Evolutionary conservation across 2,797 vertebrate species (phyloP).

Genomic region (Lithobates sylvaticus): DNA sequence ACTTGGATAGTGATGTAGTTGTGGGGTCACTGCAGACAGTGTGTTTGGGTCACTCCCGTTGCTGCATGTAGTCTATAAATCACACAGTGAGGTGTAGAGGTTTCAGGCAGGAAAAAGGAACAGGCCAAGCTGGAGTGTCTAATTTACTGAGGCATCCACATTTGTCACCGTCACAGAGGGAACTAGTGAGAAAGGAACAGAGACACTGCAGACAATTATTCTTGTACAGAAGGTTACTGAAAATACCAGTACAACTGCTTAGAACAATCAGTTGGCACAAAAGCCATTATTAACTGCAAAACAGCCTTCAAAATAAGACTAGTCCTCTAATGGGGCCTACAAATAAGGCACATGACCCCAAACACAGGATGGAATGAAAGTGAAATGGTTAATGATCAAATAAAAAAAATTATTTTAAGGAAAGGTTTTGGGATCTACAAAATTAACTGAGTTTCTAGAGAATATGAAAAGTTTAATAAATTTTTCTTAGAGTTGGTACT

Average conservation of each 20-base stretch:
- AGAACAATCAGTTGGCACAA: conserved; percentile 52
- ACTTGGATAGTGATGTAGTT: conserved; percentile 26
- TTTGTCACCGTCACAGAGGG: conserved; percentile 61
- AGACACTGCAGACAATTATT: conserved; percentile 59
- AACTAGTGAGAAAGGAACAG: conserved; percentile 58
- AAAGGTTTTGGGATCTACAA: conserved; percentile 2
- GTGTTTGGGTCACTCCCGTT: conserved; percentile 49
- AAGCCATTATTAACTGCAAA: conserved; percentile 56
- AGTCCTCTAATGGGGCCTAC: conserved; percentile 11
- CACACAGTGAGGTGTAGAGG: conserved; percentile 60
- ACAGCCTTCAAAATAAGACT: conserved; percentile 20
- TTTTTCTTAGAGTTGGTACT: conserved; percentile 27
- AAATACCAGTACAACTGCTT: conserved; percentile 56
- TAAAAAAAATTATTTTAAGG: neutral
- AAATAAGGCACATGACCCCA: neutral
- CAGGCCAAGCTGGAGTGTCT: conserved; percentile 55
- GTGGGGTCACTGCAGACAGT: neutral
- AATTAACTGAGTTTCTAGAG: conserved; percentile 33
- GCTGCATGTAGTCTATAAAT: conserved; percentile 60
- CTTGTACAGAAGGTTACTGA: conserved; percentile 61
- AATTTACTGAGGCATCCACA: conserved; percentile 63
- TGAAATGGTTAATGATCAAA: conserved; percentile 31
- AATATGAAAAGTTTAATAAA: conserved; percentile 12
- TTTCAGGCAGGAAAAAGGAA: conserved; percentile 54
- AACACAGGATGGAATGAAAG: neutral